Percentiles rank a stretch among this genome's conserved stretches.
phyloP scores from a whole-genome alignment of 1,140 invertebrate species.

The Muscidifurax raptorellus region DNA sequence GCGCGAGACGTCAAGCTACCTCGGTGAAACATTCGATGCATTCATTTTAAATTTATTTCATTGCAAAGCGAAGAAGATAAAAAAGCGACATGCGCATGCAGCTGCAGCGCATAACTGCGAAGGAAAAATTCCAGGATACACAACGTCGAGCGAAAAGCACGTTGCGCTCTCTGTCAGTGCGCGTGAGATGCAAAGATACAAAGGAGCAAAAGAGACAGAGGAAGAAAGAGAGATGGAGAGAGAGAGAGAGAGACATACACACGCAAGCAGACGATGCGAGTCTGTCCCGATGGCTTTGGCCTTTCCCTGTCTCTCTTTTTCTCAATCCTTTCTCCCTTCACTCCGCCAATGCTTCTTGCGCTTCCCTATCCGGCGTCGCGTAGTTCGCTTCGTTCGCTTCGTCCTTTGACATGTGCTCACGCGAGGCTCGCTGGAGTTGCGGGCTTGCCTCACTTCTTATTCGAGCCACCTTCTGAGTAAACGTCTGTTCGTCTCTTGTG shows the following conservation, averaged over 20 bases:
- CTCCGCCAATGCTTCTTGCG: not conserved
- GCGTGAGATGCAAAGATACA: not conserved
- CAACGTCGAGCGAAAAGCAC: not conserved
- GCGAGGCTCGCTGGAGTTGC: not conserved
- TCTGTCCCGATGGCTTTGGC: not conserved
- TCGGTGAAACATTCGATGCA: constrained; percentile 36
- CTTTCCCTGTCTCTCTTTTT: not conserved
- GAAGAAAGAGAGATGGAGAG: not conserved
- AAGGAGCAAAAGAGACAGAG: not conserved
- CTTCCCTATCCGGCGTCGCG: not conserved
- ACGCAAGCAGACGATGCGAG: not conserved
- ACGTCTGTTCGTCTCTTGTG: not conserved
- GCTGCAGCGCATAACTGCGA: not conserved
- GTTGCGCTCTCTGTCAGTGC: not conserved
- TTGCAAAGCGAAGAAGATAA: not conserved
- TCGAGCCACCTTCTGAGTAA: not conserved
- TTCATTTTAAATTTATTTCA: constrained; percentile 46
- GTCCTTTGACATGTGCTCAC: not conserved
- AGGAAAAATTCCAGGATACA: constrained; percentile 7
- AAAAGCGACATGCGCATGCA: not conserved
- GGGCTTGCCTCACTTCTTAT: not conserved
- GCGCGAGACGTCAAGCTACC: constrained; percentile 43
- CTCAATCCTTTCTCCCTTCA: not conserved
- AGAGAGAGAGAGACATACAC: too few species aligned
- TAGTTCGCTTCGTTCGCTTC: not conserved